Conservation (phyloP, 1,140 invertebrate genomes). For the Holcopasites calliopsidis region DNA sequence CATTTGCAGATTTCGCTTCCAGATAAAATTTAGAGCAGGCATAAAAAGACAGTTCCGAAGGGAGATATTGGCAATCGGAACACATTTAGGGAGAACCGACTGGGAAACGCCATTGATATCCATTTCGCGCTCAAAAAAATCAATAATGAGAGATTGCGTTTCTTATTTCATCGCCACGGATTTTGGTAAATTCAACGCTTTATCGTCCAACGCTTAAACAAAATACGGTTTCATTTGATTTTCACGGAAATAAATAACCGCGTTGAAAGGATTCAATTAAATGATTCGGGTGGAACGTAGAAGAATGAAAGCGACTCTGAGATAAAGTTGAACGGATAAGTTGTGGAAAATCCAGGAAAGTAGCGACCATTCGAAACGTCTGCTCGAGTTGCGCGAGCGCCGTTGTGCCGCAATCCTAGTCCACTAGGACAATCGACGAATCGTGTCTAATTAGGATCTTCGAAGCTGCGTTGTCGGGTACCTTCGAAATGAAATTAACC, state of each 20-base stretch:
- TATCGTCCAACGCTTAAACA: neutral
- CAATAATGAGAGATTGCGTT: too few species aligned
- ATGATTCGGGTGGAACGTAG: neutral
- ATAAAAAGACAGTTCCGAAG: neutral
- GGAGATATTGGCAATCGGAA: neutral
- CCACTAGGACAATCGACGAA: neutral
- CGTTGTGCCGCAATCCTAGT: constrained; percentile 1
- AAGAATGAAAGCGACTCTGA: neutral
- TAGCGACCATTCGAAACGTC: neutral
- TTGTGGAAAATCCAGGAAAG: neutral
- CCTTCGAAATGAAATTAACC: neutral
- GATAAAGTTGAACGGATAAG: neutral
- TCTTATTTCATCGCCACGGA: too few species aligned
- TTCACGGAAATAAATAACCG: too few species aligned
- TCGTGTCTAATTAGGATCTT: constrained; percentile 24
- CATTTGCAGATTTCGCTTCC: neutral
- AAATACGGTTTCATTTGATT: neutral
- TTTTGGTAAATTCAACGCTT: neutral
- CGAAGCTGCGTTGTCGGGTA: neutral
- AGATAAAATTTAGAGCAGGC: neutral
- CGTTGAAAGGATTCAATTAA: neutral
- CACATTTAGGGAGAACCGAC: neutral
- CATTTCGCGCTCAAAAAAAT: too few species aligned
- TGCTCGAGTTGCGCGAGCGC: neutral
- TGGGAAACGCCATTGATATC: neutral